These are phyloP conservation scores for Melitaea athalia DNA, from an alignment of 2,888 invertebrate species.

Conservation along the genomic window DNA sequence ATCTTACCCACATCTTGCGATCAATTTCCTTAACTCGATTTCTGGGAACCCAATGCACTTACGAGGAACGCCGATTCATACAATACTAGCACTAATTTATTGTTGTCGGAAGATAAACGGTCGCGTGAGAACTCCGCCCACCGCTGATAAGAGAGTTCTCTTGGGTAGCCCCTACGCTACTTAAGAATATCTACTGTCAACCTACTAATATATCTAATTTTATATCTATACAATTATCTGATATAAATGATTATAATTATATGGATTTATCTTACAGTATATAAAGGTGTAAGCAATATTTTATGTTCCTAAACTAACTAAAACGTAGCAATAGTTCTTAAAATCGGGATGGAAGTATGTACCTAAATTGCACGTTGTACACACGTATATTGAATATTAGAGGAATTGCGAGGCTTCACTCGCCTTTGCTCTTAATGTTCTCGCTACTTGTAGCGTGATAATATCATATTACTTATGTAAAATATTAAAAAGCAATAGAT, in stretches of 20 bases:
- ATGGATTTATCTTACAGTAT: background rate
- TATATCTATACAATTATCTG: background rate
- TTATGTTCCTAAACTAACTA: too few species aligned
- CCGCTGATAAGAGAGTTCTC: slow-evolving; percentile 38
- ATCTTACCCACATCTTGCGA: slow-evolving; percentile 3
- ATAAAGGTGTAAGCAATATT: too few species aligned
- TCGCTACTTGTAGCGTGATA: too few species aligned
- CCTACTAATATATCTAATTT: background rate
- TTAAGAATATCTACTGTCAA: background rate
- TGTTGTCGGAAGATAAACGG: slow-evolving; percentile 56
- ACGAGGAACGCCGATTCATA: slow-evolving; percentile 53
- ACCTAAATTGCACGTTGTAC: too few species aligned
- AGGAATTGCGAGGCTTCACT: too few species aligned
- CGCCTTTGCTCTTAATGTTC: too few species aligned
- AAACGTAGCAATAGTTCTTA: too few species aligned
- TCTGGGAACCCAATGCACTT: slow-evolving; percentile 30
- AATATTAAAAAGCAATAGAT: too few species aligned
- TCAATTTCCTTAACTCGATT: slow-evolving; percentile 10
- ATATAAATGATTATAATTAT: background rate
- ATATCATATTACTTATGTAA: too few species aligned
- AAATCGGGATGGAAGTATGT: too few species aligned
- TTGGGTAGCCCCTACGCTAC: slow-evolving; percentile 24
- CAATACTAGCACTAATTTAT: slow-evolving; percentile 48
- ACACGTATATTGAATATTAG: too few species aligned
- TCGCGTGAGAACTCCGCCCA: slow-evolving; percentile 66